Base-by-base conservation (phyloP, 2,888 invertebrate species). In the Lordiphosa andalusiaca region DNA sequence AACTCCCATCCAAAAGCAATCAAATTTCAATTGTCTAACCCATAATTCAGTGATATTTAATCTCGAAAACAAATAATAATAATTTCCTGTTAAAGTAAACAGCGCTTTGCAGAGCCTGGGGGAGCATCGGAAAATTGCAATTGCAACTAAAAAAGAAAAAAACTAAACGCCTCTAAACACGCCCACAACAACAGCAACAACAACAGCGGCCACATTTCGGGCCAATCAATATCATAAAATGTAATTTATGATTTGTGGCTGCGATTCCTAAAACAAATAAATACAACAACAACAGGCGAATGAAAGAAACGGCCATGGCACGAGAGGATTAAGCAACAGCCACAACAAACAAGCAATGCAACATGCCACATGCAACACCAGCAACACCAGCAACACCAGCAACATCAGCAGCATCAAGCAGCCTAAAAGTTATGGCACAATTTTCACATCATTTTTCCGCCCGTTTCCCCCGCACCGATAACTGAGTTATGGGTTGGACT, bases 191-290 rank as follows among this genome's bases (percentile, higher is more conserved):
- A 2, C 23, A 23, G 6, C 35, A 41, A 9, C 21, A 10, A 39
- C 21, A 38, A 13, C 25, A 48, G 44, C 55, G 44, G 42, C 49
- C 9, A 48, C 57, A 52, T 37, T 66, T 81, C 73, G 68, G 72
- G 51, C 72, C 85, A 84, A 84, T 84, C 83, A 80, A 86, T 85
- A 86, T 84, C 83, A 69, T 85, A 78, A 85, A 85, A 84, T 84
- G 73, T 74, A 75, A 84, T 86, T 86, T 85, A 86, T 84, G 86
- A 84, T 86, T 85, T 83, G 78, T 81, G 65, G 86, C 78, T 83
- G 83, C 67, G 85, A 81, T 83, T 73, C 68, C 59, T 63, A 70
- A 85, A 86, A 72, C 85, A 84, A 84, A 84, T 84, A 84, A 75
- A 67, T 2, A 19, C 19, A 19, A 3, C 19, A 19, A 19, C 72